Percentiles rank a stretch among this genome's conserved stretches.
Evolutionary conservation across 2,797 vertebrate species (phyloP).

Genomic region (Xenops minutus): DNA sequence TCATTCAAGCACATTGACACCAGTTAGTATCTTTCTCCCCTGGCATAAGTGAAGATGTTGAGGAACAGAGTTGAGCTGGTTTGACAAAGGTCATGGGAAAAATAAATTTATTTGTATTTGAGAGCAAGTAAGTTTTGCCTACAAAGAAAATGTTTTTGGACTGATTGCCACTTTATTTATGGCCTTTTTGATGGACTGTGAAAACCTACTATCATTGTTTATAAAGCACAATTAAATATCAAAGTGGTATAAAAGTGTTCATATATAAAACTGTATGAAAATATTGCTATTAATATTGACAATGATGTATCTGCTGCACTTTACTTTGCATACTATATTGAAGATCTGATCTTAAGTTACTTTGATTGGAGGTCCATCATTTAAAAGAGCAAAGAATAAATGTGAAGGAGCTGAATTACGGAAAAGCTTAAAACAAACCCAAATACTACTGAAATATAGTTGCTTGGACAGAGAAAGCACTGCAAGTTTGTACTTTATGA

Average conservation of each 20-base stretch:
- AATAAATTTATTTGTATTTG: background rate
- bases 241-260: background rate
- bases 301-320: background rate
- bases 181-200: background rate
- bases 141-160: background rate
- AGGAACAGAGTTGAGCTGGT: background rate
- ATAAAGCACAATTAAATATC: background rate
- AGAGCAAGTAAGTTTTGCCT: background rate
- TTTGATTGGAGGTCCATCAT: background rate
- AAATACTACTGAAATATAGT: background rate
- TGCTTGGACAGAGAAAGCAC: background rate
- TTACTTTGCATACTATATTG: background rate
- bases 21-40: background rate
- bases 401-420: background rate
- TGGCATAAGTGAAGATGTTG: background rate
- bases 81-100: background rate
- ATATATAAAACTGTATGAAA: background rate
- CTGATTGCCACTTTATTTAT: background rate
- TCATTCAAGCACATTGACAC: background rate
- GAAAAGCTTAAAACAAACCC: slow-evolving; percentile 39
- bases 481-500: background rate
- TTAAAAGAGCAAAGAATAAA: slow-evolving; percentile 13
- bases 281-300: background rate
- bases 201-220: background rate
- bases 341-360: background rate